These are phyloP conservation scores for Spodoptera litura DNA, from an alignment of 1,140 invertebrate species.

Conservation along the genomic window DNA sequence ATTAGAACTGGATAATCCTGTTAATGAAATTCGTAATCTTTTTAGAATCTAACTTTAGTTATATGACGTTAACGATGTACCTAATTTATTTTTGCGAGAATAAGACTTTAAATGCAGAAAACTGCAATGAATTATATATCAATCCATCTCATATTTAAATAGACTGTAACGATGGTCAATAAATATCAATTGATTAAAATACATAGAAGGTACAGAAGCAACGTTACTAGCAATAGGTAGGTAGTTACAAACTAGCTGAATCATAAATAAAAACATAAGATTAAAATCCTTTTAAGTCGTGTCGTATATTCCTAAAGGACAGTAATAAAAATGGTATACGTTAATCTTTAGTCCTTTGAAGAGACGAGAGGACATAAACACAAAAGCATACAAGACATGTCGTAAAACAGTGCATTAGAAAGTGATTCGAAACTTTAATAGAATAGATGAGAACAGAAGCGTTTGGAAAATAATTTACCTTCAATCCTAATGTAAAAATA, in stretches of 20 bases:
- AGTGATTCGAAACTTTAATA: conserved; percentile 37
- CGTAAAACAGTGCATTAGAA: conserved; percentile 40
- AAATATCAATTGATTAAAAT: too few relatives aligned
- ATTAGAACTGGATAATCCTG: too few relatives aligned
- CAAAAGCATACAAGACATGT: conserved; percentile 25
- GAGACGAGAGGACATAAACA: conserved; percentile 22
- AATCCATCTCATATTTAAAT: too few relatives aligned
- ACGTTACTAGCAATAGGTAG: background rate
- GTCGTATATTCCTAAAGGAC: background rate
- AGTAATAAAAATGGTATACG: conserved; percentile 24
- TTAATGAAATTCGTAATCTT: too few relatives aligned
- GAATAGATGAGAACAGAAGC: background rate
- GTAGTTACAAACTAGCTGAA: background rate
- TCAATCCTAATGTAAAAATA: too few relatives aligned
- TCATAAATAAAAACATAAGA: conserved; percentile 20
- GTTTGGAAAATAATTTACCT: too few relatives aligned
- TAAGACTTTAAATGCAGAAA: too few relatives aligned
- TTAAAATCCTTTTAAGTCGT: conserved; percentile 35
- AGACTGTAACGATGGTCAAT: too few relatives aligned
- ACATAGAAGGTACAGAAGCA: background rate
- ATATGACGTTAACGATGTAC: too few relatives aligned
- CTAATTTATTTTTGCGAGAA: too few relatives aligned
- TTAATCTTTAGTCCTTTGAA: conserved; percentile 5
- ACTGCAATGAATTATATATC: too few relatives aligned
- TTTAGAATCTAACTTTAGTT: too few relatives aligned